phyloP scores from a whole-genome alignment of 2,888 invertebrate species.

The Drosophila basisetae region DNA sequence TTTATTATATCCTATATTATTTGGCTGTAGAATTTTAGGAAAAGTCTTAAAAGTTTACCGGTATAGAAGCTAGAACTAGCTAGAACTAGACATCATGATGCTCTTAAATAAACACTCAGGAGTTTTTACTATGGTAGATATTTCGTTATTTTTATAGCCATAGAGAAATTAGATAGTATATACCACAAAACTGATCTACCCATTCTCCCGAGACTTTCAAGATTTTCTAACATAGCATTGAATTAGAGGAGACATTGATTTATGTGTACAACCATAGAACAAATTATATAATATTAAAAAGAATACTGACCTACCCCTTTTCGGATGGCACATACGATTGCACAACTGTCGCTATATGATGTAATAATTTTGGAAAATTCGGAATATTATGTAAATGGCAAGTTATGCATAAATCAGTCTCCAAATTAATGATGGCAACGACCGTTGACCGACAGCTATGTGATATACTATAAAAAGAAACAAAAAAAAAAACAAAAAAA shows the following conservation, averaged over 20 bases:
- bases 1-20: neutral
- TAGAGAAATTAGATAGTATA: neutral
- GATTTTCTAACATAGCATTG: neutral
- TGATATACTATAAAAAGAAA: constrained; percentile 22
- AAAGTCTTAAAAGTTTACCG: rapidly evolving
- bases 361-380: constrained; percentile 27
- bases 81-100: neutral
- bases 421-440: constrained; percentile 57
- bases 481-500: constrained; percentile 21
- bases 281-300: neutral
- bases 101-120: neutral
- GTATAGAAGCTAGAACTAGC: too few relatives aligned
- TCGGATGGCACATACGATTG: neutral
- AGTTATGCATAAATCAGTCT: constrained; percentile 24
- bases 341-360: constrained; percentile 42
- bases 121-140: neutral
- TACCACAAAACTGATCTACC: neutral
- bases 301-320: constrained; percentile 43
- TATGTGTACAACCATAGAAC: neutral
- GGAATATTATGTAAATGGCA: constrained; percentile 46
- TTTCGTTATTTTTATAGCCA: neutral
- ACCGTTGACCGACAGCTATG: constrained; percentile 39
- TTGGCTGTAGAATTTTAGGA: neutral
- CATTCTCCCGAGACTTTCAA: neutral
- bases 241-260: neutral